These are phyloP conservation scores for Sinotaia quadrata DNA, from an alignment of 2,888 invertebrate species.

Conservation along the genomic window DNA sequence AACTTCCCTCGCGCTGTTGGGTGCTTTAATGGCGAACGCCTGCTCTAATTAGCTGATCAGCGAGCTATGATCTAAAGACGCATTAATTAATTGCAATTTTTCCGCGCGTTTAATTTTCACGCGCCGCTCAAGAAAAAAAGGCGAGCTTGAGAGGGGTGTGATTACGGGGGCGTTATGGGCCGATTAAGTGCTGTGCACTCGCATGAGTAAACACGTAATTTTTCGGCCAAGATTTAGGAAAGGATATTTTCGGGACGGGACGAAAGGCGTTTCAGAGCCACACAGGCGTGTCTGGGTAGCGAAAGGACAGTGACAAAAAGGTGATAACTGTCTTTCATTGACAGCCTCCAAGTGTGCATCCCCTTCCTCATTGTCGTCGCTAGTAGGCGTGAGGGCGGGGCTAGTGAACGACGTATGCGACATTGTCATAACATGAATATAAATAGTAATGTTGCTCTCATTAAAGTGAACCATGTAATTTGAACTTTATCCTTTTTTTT, in stretches of 20 bases:
- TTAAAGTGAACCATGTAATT: not conserved
- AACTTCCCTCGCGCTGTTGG: too few relatives aligned
- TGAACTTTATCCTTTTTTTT: not conserved
- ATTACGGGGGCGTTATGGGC: slow-evolving; percentile 26
- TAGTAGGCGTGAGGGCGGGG: too few relatives aligned
- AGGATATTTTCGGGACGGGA: not conserved
- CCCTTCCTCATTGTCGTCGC: too few relatives aligned
- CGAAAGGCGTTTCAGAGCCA: not conserved
- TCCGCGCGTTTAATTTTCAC: slow-evolving; percentile 31
- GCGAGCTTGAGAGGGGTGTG: slow-evolving; percentile 1
- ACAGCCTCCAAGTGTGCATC: too few relatives aligned
- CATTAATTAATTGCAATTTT: slow-evolving; percentile 30
- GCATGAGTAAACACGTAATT: slow-evolving; percentile 26
- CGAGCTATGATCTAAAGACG: slow-evolving; percentile 13
- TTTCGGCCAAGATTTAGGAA: not conserved
- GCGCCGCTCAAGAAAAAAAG: slow-evolving; percentile 5
- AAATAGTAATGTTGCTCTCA: too few relatives aligned
- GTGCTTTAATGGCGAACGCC: not conserved
- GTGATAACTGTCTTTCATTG: too few relatives aligned
- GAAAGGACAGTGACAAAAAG: too few relatives aligned
- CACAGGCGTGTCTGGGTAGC: too few relatives aligned
- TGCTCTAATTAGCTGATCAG: slow-evolving; percentile 6
- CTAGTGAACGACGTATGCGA: too few relatives aligned
- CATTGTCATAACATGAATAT: too few relatives aligned
- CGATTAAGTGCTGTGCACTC: slow-evolving; percentile 21